Base-by-base conservation (phyloP, 2,797 vertebrate species). In the Morelia viridis region DNA sequence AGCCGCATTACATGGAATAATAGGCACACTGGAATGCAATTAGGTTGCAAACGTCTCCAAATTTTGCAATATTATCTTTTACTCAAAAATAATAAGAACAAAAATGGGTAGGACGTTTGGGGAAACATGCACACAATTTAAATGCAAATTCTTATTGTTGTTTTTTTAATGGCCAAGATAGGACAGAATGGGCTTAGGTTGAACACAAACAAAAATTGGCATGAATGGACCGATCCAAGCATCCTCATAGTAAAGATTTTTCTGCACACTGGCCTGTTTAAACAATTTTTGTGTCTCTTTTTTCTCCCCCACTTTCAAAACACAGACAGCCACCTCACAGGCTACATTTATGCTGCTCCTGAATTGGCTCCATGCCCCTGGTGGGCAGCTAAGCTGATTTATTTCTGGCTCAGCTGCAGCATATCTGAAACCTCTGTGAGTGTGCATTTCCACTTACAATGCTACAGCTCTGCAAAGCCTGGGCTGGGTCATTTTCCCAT, bases 331-430 rank as follows among this genome's bases (percentile, higher is more conserved):
- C 12, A 65, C 2, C 31, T 80, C 71, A 80, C 9, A 80, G 41
- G 76, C 76, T 46, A 35, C 41, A 80, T 46, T 80, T 80, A 4
- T 24, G 22, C 76, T 80, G 76, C 76, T 80, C 0, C 76, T 24
- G 76, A 35, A 24, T 24, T 80, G 71, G 71, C 71, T 76, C 19
- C 71, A 24, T 76, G 76, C 76, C 41, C 76, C 22, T 24, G 19
- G 76, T 80, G 76, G 76, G 76, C 41, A 80, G 76, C 76, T 80
- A 80, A 80, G 41, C 76, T 80, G 76, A 80, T 80, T 80, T 80
- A 80, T 80, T 80, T 80, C 35, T 80, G 76, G 35, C 76, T 80
- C 76, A 80, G 76, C 76, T 80, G 41, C 35, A 46, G 76, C 8
- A 0, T 24, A 80, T 80, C 76, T 46, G 35, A 80, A 80, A 80